Evolutionary conservation across 1,140 invertebrate species (phyloP).

Genomic region (Belonocnema kinseyi): DNA sequence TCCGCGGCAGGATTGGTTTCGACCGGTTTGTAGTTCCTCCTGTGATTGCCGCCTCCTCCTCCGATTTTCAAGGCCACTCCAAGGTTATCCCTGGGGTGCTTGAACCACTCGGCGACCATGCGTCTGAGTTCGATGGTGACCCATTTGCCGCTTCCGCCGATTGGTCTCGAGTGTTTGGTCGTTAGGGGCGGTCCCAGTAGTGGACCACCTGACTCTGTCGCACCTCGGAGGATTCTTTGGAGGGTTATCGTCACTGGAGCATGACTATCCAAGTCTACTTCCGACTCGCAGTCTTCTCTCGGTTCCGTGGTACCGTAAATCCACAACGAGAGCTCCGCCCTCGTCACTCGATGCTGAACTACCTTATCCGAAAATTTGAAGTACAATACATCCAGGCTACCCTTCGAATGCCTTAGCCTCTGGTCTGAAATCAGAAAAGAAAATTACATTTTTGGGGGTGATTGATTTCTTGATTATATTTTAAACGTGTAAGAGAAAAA

Average conservation of each 20-base stretch:
- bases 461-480: too few relatives aligned
- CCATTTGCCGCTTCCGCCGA: conserved; percentile 80
- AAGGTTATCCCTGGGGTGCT: conserved; percentile 82
- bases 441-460: not conserved
- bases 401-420: conserved; percentile 73
- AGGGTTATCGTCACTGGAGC: conserved; percentile 67
- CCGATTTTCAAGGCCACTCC: conserved; percentile 84
- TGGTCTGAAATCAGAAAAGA: conserved; percentile 66
- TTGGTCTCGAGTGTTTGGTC: conserved; percentile 68
- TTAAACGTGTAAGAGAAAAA: too few relatives aligned
- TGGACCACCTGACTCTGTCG: conserved; percentile 57
- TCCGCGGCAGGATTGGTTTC: conserved; percentile 72
- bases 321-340: conserved; percentile 77
- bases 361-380: conserved; percentile 79
- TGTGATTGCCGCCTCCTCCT: conserved; percentile 54
- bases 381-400: conserved; percentile 73
- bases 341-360: conserved; percentile 74
- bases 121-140: conserved; percentile 84
- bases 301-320: conserved; percentile 66
- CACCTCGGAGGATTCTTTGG: conserved; percentile 67
- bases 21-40: conserved; percentile 62
- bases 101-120: conserved; percentile 86
- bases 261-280: conserved; percentile 49
- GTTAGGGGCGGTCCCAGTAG: conserved; percentile 64
- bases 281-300: conserved; percentile 48